These are phyloP conservation scores for Teleopsis dalmanni DNA, from an alignment of 1,140 invertebrate species.

Conservation along the genomic window DNA sequence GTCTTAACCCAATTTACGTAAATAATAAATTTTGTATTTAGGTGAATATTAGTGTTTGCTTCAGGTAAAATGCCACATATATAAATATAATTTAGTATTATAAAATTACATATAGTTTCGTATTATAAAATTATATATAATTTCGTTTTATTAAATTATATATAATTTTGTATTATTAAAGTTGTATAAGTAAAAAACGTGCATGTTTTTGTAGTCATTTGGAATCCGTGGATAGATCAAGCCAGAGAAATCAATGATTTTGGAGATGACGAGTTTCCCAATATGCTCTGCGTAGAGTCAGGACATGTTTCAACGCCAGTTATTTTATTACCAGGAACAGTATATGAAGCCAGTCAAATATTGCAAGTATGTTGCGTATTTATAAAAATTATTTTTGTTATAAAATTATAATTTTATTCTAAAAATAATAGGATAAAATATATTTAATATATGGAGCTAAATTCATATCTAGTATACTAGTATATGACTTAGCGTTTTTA, in stretches of 20 bases:
- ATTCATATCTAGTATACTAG: neutral
- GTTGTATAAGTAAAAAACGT: slow-evolving; percentile 13
- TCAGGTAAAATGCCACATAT: too few species aligned
- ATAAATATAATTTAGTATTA: too few species aligned
- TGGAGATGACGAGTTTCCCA: slow-evolving; percentile 89
- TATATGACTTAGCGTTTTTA: neutral
- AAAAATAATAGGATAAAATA: too few species aligned
- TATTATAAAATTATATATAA: neutral
- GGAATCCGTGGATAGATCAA: slow-evolving; percentile 94
- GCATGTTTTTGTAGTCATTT: slow-evolving; percentile 77
- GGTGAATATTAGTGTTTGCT: too few species aligned
- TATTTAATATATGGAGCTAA: neutral
- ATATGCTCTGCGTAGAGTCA: slow-evolving; percentile 92
- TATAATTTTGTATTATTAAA: neutral
- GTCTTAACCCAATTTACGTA: too few species aligned
- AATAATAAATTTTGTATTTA: too few species aligned
- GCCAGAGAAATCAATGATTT: slow-evolving; percentile 89
- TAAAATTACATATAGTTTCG: too few species aligned
- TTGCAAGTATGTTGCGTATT: slow-evolving; percentile 28
- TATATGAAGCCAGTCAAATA: slow-evolving; percentile 42
- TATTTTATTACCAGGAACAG: slow-evolving; percentile 72
- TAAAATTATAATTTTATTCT: too few species aligned
- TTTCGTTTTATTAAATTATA: slow-evolving; percentile 5
- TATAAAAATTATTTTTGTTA: neutral
- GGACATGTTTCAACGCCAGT: slow-evolving; percentile 81